Conservation (phyloP, 2,888 invertebrate species). For the Sarcophaga carnaria region DNA sequence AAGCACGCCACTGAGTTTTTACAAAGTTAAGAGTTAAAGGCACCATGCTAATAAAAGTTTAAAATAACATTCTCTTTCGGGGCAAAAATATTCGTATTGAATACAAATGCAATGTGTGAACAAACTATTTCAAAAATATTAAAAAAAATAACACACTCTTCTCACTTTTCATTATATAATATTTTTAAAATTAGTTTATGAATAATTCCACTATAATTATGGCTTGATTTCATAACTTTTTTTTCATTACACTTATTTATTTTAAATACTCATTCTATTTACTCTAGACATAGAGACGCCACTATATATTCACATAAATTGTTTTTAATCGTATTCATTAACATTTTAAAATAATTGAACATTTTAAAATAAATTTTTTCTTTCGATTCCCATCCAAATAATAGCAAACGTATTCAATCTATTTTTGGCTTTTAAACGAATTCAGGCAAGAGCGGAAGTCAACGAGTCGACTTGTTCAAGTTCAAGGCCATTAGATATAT, state of each 20-base stretch:
- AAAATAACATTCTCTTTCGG: background rate
- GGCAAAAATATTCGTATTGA: background rate
- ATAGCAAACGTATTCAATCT: background rate
- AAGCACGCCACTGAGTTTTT: constrained; percentile 68
- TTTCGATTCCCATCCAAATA: background rate
- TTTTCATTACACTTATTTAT: background rate
- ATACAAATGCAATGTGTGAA: constrained; percentile 37
- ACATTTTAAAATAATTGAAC: too few relatives aligned
- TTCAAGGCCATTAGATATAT: constrained; percentile 46
- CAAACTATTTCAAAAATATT: background rate
- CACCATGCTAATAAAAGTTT: constrained; percentile 30
- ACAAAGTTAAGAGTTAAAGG: constrained; percentile 67
- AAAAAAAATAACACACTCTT: too few relatives aligned
- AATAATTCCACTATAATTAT: too few relatives aligned
- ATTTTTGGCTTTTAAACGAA: too few relatives aligned
- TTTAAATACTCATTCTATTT: background rate
- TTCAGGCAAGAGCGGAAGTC: constrained; percentile 27
- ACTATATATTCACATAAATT: too few relatives aligned
- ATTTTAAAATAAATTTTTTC: too few relatives aligned
- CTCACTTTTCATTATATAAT: too few relatives aligned
- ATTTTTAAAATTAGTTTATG: too few relatives aligned
- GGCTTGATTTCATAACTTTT: background rate
- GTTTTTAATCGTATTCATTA: too few relatives aligned
- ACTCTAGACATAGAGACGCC: background rate
- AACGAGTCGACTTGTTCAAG: constrained; percentile 41